phyloP scores from a whole-genome alignment of 1,140 invertebrate species.

The Drosophila watanabei region DNA sequence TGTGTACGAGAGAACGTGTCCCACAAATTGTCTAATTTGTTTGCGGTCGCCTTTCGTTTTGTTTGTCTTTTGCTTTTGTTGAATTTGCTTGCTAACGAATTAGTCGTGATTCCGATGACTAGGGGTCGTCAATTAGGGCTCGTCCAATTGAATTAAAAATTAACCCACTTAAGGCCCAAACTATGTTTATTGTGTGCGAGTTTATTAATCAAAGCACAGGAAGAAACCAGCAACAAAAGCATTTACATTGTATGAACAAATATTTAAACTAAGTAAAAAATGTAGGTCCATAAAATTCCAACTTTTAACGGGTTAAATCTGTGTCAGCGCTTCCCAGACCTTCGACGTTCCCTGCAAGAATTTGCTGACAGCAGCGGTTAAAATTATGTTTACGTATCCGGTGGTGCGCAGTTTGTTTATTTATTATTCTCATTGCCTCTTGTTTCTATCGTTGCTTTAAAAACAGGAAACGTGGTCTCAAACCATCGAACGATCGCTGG shows the following conservation, averaged over 20 bases:
- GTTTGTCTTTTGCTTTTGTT: slow-evolving; percentile 60
- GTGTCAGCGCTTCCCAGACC: slow-evolving; percentile 44
- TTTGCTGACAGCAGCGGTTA: slow-evolving; percentile 46
- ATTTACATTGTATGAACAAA: background rate
- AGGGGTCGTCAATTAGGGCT: slow-evolving; percentile 65
- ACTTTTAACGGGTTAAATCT: slow-evolving; percentile 45
- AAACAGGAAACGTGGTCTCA: slow-evolving; percentile 79
- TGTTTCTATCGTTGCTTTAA: background rate
- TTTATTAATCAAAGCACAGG: slow-evolving; percentile 20
- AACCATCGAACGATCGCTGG: slow-evolving; percentile 71
- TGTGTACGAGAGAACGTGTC: slow-evolving; percentile 19
- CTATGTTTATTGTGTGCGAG: background rate
- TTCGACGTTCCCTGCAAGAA: slow-evolving; percentile 41
- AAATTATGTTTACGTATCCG: slow-evolving; percentile 47
- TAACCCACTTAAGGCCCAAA: slow-evolving; percentile 25
- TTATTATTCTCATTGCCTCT: slow-evolving; percentile 30
- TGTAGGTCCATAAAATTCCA: slow-evolving; percentile 1
- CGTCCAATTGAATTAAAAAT: slow-evolving; percentile 67
- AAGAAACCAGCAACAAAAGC: background rate
- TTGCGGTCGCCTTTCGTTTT: slow-evolving; percentile 62
- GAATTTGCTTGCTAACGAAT: slow-evolving; percentile 78
- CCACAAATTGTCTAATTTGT: slow-evolving; percentile 60
- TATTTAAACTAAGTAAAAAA: background rate
- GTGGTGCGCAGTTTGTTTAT: slow-evolving; percentile 47
- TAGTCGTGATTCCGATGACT: slow-evolving; percentile 67